A percentile compares a stretch with the other conserved stretches of the same genome.
These are phyloP conservation scores for Andrena fulva DNA, from an alignment of 2,888 invertebrate genomes.

Conservation along the genomic window DNA sequence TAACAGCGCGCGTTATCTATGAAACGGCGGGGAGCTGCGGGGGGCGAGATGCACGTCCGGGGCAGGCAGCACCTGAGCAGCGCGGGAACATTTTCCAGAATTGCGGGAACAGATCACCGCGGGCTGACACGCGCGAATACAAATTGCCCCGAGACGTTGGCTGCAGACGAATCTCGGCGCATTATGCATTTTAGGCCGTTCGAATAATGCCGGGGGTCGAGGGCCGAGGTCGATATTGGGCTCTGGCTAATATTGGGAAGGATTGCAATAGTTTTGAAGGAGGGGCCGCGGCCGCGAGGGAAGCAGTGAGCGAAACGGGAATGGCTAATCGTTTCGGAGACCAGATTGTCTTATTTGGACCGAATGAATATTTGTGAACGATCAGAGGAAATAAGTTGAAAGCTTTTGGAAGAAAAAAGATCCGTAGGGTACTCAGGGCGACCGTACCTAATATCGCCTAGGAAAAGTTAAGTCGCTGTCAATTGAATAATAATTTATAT, in stretches of 20 bases:
- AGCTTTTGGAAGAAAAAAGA: too few relatives aligned
- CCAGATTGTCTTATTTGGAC: too few relatives aligned
- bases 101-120: slow-evolving; percentile 23
- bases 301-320: too few relatives aligned
- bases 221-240: not conserved
- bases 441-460: too few relatives aligned
- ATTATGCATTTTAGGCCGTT: slow-evolving; percentile 18
- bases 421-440: too few relatives aligned
- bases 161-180: slow-evolving; percentile 4
- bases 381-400: too few relatives aligned
- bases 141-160: slow-evolving; percentile 10
- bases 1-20: slow-evolving; percentile 45
- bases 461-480: too few relatives aligned
- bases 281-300: too few relatives aligned
- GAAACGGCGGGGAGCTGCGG: slow-evolving; percentile 16
- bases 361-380: too few relatives aligned
- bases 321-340: too few relatives aligned
- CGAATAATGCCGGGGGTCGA: not conserved
- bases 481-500: too few relatives aligned
- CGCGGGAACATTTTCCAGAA: slow-evolving; percentile 24
- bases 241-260: not conserved
- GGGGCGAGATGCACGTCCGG: slow-evolving; percentile 14
- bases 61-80: slow-evolving; percentile 6
- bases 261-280: slow-evolving; percentile 3
- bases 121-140: slow-evolving; percentile 1